Evolutionary conservation across 2,888 invertebrate genomes (phyloP).

Genomic region (Seira ritae): DNA sequence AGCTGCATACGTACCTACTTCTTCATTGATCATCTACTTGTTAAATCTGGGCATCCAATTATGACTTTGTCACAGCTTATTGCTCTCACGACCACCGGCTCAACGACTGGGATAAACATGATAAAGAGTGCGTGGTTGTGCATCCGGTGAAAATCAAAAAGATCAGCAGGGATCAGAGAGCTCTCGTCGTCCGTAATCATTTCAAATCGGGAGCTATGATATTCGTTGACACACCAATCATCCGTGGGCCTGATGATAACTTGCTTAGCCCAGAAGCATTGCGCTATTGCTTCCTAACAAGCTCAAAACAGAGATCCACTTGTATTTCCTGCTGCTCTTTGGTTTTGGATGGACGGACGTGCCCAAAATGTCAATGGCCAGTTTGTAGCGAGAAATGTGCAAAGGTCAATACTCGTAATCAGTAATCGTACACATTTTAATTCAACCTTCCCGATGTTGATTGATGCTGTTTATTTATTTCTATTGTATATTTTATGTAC

Average conservation of each 20-base stretch:
- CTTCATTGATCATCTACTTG: no score
- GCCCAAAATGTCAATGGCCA: slow-evolving; percentile 51
- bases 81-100: slow-evolving; percentile 58
- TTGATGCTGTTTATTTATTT: not conserved
- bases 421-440: no score
- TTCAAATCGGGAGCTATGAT: slow-evolving; percentile 52
- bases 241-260: slow-evolving; percentile 58
- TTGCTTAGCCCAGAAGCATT: slow-evolving; percentile 54
- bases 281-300: slow-evolving; percentile 56
- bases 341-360: slow-evolving; percentile 50
- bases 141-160: slow-evolving; percentile 49
- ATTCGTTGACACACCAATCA: slow-evolving; percentile 53
- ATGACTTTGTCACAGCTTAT: no score
- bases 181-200: slow-evolving; percentile 36
- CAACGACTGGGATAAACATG: slow-evolving; percentile 51
- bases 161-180: slow-evolving; percentile 31
- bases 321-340: slow-evolving; percentile 54
- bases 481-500: not conserved
- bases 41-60: no score
- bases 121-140: slow-evolving; percentile 54
- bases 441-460: no score
- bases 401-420: slow-evolving; percentile 10
- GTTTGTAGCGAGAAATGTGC: slow-evolving; percentile 54
- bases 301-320: slow-evolving; percentile 53
- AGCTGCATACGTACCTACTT: no score